These are phyloP conservation scores for Sus cebifrons DNA, from an alignment of 2,797 vertebrate genomes.

Conservation along the genomic window DNA sequence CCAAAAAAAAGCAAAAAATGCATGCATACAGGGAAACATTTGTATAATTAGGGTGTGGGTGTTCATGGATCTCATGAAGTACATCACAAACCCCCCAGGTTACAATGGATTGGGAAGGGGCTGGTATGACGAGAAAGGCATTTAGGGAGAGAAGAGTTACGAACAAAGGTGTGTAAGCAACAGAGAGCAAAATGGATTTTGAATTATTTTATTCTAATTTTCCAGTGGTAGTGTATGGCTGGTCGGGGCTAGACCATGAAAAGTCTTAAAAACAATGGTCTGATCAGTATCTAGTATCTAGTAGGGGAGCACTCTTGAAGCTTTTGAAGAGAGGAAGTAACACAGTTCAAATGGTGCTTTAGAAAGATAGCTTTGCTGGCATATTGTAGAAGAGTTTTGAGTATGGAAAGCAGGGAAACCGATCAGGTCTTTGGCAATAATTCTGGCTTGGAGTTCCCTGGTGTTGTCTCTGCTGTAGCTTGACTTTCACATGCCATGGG, in stretches of 20 bases:
- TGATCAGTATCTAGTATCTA: not conserved
- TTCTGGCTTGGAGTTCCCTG: not conserved
- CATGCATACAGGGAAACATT: not conserved
- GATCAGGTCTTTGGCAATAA: constrained; percentile 34
- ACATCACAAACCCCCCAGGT: not conserved
- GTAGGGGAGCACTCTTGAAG: not conserved
- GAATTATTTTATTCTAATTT: not conserved
- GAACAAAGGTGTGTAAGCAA: constrained; percentile 27
- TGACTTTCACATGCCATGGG: too few species aligned
- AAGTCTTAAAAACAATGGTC: not conserved
- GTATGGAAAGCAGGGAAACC: not conserved
- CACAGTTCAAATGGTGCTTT: not conserved
- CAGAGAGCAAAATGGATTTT: not conserved
- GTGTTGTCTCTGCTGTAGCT: too few species aligned
- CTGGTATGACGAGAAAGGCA: constrained; percentile 28
- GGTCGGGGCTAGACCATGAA: not conserved
- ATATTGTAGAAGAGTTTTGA: not conserved
- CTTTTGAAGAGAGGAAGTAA: not conserved
- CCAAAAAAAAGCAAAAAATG: not conserved
- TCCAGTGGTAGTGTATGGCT: not conserved
- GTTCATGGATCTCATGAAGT: not conserved
- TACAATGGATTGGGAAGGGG: constrained; percentile 2
- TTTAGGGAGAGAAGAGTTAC: constrained; percentile 15
- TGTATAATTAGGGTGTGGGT: not conserved
- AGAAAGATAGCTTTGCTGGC: not conserved